phyloP scores from a whole-genome alignment of 2,113 vertebrate species.

The Dryoscopus gambensis region DNA sequence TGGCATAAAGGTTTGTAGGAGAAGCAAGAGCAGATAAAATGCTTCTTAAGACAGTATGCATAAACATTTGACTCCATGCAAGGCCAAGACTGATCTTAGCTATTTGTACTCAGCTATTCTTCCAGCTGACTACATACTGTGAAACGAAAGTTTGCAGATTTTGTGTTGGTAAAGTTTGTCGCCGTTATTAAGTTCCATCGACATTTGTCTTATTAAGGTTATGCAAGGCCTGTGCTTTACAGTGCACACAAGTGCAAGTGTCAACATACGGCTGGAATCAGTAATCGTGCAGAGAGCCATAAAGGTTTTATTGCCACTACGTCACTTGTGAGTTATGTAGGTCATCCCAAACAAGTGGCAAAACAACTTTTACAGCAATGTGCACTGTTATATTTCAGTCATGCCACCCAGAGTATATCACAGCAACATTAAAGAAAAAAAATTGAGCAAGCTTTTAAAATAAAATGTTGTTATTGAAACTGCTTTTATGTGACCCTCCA shows the following conservation, averaged over 20 bases:
- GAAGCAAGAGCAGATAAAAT: not conserved
- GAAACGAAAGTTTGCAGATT: not conserved
- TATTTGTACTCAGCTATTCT: not conserved
- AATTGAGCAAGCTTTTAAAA: conserved; percentile 25
- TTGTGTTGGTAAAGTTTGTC: not conserved
- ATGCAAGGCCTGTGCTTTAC: not conserved
- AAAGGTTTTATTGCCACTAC: conserved; percentile 9
- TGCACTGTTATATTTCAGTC: not conserved
- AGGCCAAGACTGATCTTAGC: not conserved
- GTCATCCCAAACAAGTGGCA: conserved; percentile 45
- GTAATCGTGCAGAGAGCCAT: not conserved
- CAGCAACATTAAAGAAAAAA: not conserved
- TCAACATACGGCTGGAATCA: not conserved
- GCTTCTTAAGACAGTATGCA: not conserved
- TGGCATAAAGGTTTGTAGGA: not conserved
- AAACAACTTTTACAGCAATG: conserved; percentile 23
- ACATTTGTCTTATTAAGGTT: not conserved
- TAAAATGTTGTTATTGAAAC: conserved; percentile 35
- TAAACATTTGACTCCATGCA: not conserved
- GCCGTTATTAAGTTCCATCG: not conserved
- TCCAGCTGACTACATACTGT: not conserved
- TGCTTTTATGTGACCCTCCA: conserved; percentile 22
- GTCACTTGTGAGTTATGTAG: conserved; percentile 24
- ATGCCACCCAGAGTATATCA: not conserved
- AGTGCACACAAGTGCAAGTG: not conserved